phyloP scores from a whole-genome alignment of 2,113 vertebrate genomes.

The Thunnus maccoyii region DNA sequence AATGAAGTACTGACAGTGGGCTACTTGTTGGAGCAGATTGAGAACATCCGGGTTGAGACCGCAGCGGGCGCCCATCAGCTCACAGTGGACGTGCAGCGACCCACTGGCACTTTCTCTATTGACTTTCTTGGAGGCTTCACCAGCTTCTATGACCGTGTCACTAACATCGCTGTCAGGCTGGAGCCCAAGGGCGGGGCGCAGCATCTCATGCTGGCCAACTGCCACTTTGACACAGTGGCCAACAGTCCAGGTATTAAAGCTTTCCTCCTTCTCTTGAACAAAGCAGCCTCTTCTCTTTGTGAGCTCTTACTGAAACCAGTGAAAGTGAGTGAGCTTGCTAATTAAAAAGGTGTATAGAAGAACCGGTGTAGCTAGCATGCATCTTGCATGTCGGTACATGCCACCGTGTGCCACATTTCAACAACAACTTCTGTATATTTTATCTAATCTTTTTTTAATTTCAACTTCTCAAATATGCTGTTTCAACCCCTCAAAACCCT shows the following conservation, averaged over 20 bases:
- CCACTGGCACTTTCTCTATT: conserved; percentile 96
- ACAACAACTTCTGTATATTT: too few relatives aligned
- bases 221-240: conserved; percentile 97
- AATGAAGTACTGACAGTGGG: conserved; percentile 93
- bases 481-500: too few relatives aligned
- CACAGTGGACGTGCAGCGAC: conserved; percentile 90
- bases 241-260: conserved; percentile 90
- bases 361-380: background rate
- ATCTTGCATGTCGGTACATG: background rate
- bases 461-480: background rate
- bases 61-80: conserved; percentile 84
- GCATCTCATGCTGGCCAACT: conserved; percentile 95
- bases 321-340: background rate
- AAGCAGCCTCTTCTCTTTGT: background rate
- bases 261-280: background rate
- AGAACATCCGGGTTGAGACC: conserved; percentile 85
- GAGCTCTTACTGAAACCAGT: background rate
- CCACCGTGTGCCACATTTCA: background rate
- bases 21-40: conserved; percentile 93
- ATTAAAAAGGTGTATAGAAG: background rate
- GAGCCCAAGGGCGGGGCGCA: conserved; percentile 89
- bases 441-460: background rate
- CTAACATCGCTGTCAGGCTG: conserved; percentile 92
- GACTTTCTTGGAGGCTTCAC: conserved; percentile 98
- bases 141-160: conserved; percentile 96